phyloP scores from a whole-genome alignment of 1,140 invertebrate species.

The Cydia strobilella region DNA sequence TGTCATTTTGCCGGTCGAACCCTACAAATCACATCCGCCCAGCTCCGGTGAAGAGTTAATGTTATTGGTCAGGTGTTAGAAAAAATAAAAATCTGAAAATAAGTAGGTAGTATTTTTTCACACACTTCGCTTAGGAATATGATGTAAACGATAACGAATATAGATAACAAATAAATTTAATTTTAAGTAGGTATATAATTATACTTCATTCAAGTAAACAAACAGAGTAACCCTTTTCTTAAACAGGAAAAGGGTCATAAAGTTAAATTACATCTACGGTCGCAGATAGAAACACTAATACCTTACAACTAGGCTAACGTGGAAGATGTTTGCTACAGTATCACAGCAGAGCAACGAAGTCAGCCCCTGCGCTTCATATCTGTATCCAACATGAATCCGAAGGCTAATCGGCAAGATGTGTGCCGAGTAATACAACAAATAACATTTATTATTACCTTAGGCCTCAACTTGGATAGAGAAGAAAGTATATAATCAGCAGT shows the following conservation, averaged over 20 bases:
- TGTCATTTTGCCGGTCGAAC: conserved; percentile 61
- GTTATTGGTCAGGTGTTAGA: conserved; percentile 76
- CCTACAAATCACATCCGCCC: conserved; percentile 61
- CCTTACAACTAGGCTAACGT: conserved; percentile 74
- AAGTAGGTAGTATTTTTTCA: conserved; percentile 78
- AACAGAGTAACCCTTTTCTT: conserved; percentile 64
- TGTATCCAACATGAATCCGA: conserved; percentile 41
- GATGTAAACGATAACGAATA: conserved; percentile 70
- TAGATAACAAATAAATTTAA: conserved; percentile 69
- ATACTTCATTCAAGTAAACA: conserved; percentile 57
- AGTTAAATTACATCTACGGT: conserved; percentile 63
- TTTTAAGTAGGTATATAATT: conserved; percentile 65
- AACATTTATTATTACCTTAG: conserved; percentile 11
- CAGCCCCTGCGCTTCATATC: conserved; percentile 45
- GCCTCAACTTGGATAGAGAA: conserved; percentile 42
- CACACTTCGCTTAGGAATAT: conserved; percentile 71
- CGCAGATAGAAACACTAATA: conserved; percentile 71
- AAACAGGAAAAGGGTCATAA: conserved; percentile 71
- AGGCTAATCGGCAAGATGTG: conserved; percentile 11
- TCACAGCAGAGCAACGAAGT: conserved; percentile 72
- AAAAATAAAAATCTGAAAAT: conserved; percentile 80
- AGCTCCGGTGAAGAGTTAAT: conserved; percentile 63
- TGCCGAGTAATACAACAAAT: conserved; percentile 11
- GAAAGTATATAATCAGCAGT: conserved; percentile 40
- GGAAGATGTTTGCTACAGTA: conserved; percentile 76